Evolutionary conservation across 2,113 vertebrate genomes (phyloP).

Genomic region (Corapipo altera): DNA sequence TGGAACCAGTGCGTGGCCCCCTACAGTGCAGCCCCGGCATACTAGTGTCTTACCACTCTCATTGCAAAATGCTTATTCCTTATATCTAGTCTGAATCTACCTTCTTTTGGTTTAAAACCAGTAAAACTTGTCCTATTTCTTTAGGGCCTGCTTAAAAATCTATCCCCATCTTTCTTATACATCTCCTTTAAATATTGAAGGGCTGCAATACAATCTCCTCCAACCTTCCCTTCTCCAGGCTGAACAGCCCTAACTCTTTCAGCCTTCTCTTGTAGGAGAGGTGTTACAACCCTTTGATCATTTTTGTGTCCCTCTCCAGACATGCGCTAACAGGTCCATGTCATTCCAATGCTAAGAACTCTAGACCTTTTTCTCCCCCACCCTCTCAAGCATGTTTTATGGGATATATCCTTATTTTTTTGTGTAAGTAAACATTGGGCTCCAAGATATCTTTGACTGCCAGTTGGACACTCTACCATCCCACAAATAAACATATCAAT

Average conservation of each 20-base stretch:
- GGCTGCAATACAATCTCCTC: rapidly evolving
- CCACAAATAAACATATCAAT: neutral
- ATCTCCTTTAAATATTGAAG: neutral
- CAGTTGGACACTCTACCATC: neutral
- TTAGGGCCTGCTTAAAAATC: neutral
- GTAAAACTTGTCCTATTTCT: neutral
- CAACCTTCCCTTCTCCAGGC: neutral
- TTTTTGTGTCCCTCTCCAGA: neutral
- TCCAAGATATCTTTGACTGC: neutral
- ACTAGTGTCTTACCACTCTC: rapidly evolving
- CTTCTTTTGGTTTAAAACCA: neutral
- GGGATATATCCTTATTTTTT: neutral
- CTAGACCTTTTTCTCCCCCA: neutral
- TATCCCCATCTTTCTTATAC: neutral
- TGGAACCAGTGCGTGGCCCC: too few species aligned
- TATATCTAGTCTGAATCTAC: neutral
- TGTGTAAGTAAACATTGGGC: neutral
- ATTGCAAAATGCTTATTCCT: neutral
- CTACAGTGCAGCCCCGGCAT: too few species aligned
- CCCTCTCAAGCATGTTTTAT: neutral
- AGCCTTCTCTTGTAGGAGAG: neutral
- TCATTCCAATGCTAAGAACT: neutral
- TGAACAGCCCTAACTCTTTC: neutral
- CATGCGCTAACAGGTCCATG: rapidly evolving
- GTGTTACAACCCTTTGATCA: rapidly evolving